Base-by-base conservation (phyloP, 2,113 vertebrate genomes). In the Orthonyx spaldingii region DNA sequence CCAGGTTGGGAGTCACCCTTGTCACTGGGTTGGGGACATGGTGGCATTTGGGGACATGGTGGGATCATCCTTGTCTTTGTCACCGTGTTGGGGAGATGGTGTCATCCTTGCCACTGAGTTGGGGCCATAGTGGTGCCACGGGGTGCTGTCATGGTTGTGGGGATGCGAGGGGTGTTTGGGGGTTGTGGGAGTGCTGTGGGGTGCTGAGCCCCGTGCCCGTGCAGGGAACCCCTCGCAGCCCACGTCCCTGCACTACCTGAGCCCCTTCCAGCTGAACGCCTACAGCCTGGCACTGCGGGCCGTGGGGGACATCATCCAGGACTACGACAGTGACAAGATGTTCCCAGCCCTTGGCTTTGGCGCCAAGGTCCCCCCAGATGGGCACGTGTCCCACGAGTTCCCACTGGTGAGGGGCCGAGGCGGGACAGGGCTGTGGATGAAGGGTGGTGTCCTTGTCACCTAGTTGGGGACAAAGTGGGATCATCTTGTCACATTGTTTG, bases 301-400 rank as follows among this genome's bases (percentile, higher is more conserved):
- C 1, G 84, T 87, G 55, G 84, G 84, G 55, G 84, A 87, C 55
- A 87, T 87, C 72, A 87, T 87, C 64, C 84, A 87, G 39, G 84
- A 87, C 64, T 87, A 87, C 28, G 84, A 87, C 74, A 78, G 84
- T 39, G 64, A 87, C 74, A 87, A 87, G 74, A 87, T 87, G 74
- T 87, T 87, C 39, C 84, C 84, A n/a, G 84, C 84, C 64, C 84
- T 87, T 70, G 84, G 74, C 47, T 78, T 87, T 70, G 84, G 84
- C 0, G 84, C 74, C 56, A 87, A 70, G 64, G 47, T 87, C 18
- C 84, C 84, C 46, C 84, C 84, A 6, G 84, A 78, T 70, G 84
- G 84, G 28, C 55, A 70, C 0, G 84, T 87, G 74, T 78, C 84
- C 13, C 84, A 87, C 3, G 74, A 87, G 47, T 87, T 87, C 56